Evolutionary conservation across 2,888 invertebrate genomes (phyloP), one percentile per base, ranked within the genome.

Genomic region (Isoperla grammatica): DNA sequence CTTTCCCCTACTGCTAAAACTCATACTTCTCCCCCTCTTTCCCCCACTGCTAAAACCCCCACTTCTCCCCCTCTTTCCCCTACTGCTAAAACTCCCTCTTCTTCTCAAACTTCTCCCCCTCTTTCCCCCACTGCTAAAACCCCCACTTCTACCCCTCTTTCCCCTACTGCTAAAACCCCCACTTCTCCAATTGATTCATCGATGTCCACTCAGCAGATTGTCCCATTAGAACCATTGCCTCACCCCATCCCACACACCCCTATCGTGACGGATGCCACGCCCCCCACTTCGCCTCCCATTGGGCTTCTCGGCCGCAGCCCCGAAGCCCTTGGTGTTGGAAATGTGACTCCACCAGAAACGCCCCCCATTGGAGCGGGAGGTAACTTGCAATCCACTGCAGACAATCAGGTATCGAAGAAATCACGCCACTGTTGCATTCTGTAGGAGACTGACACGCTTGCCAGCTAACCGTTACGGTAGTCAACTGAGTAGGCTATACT

Each of bases 201-300:
- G n/a, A n/a, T n/a, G n/a, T n/a, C n/a, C n/a, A 40, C 15, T 23
- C 43, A 19, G 20, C 42, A 20, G 5, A 11, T 40, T 2, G 43
- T 29, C 12, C 13, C 43, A 23, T 39, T 40, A 54, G 12, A n/a
- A n/a, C 37, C 54, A 17, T 1, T 19, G 13, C 45, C 35, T 45
- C 43, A 42, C 9, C 19, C 55, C 11, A 17, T 49, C 12, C 60
- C 60, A 4, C 42, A 20, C 22, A 71, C 71, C 3, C 71, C 73
- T 23, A 71, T 67, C 15, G 65, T 71, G 20, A 71, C 59, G 5
- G 71, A 69, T 59, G 65, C 70, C 13, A 71, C 72, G 19, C 70
- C 71, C 37, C 71, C 72, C 2, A 69, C 71, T 2, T 71, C 68
- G 60, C 69, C 70, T 11, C 68, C 70, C 12, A 61, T 68, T 20